Evolutionary conservation across 2,888 invertebrate genomes (phyloP).

Genomic region (Archips xylosteana): DNA sequence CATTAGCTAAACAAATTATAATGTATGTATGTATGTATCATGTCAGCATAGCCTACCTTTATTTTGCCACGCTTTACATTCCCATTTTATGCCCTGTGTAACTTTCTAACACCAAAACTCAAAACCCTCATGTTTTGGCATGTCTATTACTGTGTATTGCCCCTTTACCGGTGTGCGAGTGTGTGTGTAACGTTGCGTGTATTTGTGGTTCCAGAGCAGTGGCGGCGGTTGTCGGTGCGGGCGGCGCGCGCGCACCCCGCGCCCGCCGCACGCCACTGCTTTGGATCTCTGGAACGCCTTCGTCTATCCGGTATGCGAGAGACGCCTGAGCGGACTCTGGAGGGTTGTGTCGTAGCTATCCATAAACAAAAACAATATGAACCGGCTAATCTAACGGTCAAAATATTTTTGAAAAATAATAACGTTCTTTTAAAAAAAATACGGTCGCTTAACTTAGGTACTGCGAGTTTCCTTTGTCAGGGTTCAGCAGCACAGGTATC

Average conservation of each 20-base stretch:
- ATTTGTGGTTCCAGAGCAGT: slow-evolving; percentile 86
- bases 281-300: slow-evolving; percentile 88
- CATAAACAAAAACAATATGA: neutral
- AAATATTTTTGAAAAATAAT: no score
- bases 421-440: no score
- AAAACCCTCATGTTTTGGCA: neutral
- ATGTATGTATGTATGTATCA: no score
- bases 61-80: neutral
- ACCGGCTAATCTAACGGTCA: neutral
- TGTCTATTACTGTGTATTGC: neutral
- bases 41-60: no score
- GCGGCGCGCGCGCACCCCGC: slow-evolving; percentile 86
- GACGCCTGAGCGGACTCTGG: slow-evolving; percentile 67
- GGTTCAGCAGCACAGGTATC: neutral
- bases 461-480: neutral
- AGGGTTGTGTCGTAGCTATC: slow-evolving; percentile 9
- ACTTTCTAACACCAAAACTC: neutral
- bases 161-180: slow-evolving; percentile 46
- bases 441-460: neutral
- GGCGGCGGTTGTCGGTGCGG: slow-evolving; percentile 85
- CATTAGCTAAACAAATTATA: no score
- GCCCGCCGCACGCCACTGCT: slow-evolving; percentile 90
- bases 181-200: slow-evolving; percentile 78
- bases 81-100: neutral
- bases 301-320: slow-evolving; percentile 88